Percentiles rank a stretch among this genome's conserved stretches.
phyloP scores from a whole-genome alignment of 2,888 invertebrate genomes.

The Eucera pruinosa region DNA sequence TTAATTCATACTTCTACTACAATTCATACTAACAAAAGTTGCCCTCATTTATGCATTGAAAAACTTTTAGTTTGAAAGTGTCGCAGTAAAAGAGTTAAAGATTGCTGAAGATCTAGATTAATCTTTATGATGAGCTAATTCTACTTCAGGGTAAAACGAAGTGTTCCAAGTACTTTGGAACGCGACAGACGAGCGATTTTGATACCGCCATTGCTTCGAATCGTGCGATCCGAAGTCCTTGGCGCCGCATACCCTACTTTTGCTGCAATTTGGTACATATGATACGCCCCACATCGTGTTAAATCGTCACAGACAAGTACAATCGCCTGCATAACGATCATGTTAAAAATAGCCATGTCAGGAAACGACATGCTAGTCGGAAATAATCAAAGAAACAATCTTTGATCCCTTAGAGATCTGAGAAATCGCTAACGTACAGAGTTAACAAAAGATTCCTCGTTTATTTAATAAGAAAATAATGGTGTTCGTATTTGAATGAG shows the following conservation, averaged over 20 bases:
- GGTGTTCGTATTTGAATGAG: neutral
- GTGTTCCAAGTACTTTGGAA: neutral
- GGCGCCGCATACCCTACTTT: constrained; percentile 53
- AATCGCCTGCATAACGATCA: constrained; percentile 31
- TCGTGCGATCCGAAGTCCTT: constrained; percentile 38
- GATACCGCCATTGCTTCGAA: constrained; percentile 11
- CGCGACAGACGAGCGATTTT: constrained; percentile 3
- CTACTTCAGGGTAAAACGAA: no score
- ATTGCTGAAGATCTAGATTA: no score
- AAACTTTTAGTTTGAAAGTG: no score
- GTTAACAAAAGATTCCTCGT: no score
- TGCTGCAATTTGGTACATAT: constrained; percentile 45
- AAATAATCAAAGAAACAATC: neutral
- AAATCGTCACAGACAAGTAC: constrained; percentile 25
- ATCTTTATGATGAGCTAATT: no score
- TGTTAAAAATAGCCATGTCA: constrained; percentile 35
- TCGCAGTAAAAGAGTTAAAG: no score
- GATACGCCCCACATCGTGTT: constrained; percentile 54
- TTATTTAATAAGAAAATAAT: neutral
- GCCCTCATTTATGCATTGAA: no score
- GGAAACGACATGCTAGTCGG: constrained; percentile 4
- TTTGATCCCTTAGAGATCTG: no score
- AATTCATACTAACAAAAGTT: no score
- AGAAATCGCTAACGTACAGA: no score
- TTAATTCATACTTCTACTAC: no score